Base-by-base conservation (phyloP, 2,888 invertebrate species). In the Standfussiana lucernea region DNA sequence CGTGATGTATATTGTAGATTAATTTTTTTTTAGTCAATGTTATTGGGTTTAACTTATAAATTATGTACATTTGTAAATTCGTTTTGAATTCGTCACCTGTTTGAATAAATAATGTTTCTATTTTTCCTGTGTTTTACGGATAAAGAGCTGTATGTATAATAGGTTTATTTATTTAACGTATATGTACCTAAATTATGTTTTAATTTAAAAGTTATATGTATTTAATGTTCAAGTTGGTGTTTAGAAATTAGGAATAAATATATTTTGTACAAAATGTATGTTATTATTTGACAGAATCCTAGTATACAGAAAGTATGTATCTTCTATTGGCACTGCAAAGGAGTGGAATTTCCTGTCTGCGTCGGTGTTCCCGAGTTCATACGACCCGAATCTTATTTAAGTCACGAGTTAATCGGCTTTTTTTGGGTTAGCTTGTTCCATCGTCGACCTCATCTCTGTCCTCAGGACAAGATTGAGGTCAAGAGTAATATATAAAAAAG, bases 231-330 rank as follows among this genome's bases (percentile, higher is more conserved):
- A 68, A 61, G 45, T 86, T 69, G 82, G 71, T 82, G 80, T 87
- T 53, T 87, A 87, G 84, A 77, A 71, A 71, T 71, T 87, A 88
- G 83, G 80, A 87, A 86, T 88, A 87, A 87, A 88, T 88, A 83
- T 79, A 75, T 80, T 86, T 85, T 88, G 65, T 77, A 75, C 73
- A 79, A 42, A 79, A 64, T 77, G 0, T 37, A 4, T 74, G 28
- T 77, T 73, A 40, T 75, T 76, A 61, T 65, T 79, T 35, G 21
- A 35, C 10, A 35, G 5, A 61, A 21, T 21, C 21, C 61, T 35
- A 35, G 6, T 32, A 61, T 35, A 61, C 61, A 5, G 21, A n/a
- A n/a, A n/a, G n/a, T n/a, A n/a, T n/a, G n/a, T n/a, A n/a, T n/a
- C n/a, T n/a, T n/a, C n/a, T n/a, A n/a, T n/a, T n/a, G n/a, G n/a